Percentiles rank a stretch among this genome's conserved stretches.
phyloP scores from a whole-genome alignment of 2,888 invertebrate species.

The Glaucopsyche alexis region DNA sequence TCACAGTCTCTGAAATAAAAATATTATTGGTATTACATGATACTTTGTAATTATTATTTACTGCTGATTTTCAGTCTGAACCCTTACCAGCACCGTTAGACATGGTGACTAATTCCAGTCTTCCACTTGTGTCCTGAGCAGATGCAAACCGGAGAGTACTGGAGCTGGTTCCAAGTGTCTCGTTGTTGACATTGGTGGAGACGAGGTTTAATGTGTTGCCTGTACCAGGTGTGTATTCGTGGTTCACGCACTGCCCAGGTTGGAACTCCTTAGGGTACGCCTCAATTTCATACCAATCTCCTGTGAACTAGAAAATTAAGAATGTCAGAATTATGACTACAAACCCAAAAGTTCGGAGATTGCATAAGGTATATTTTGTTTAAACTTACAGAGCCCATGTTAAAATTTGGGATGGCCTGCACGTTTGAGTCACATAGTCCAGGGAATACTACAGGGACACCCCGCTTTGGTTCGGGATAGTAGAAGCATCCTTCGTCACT shows the following conservation, averaged over 20 bases:
- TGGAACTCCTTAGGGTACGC: conserved; percentile 50
- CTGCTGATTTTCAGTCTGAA: neutral
- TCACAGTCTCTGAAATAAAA: conserved; percentile 42
- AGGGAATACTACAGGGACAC: conserved; percentile 54
- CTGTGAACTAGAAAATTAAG: conserved; percentile 42
- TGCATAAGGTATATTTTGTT: neutral
- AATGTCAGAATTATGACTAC: neutral
- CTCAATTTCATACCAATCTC: conserved; percentile 45
- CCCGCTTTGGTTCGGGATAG: conserved; percentile 52
- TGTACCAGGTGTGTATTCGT: conserved; percentile 45
- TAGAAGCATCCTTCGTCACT: conserved; percentile 58
- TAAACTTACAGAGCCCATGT: conserved; percentile 46
- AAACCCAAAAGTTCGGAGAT: neutral
- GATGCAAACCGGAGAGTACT: conserved; percentile 46
- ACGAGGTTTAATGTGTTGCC: conserved; percentile 46
- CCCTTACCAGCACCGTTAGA: conserved; percentile 49
- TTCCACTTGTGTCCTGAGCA: conserved; percentile 45
- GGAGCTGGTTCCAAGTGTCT: conserved; percentile 44
- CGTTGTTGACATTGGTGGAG: conserved; percentile 51
- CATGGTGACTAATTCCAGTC: conserved; percentile 47
- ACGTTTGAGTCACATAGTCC: conserved; percentile 58
- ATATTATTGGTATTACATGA: conserved; percentile 16
- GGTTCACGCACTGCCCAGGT: conserved; percentile 56
- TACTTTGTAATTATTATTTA: neutral
- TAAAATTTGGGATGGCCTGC: conserved; percentile 49